Evolutionary conservation across 1,140 invertebrate genomes (phyloP).

Genomic region (Drosophila miranda): DNA sequence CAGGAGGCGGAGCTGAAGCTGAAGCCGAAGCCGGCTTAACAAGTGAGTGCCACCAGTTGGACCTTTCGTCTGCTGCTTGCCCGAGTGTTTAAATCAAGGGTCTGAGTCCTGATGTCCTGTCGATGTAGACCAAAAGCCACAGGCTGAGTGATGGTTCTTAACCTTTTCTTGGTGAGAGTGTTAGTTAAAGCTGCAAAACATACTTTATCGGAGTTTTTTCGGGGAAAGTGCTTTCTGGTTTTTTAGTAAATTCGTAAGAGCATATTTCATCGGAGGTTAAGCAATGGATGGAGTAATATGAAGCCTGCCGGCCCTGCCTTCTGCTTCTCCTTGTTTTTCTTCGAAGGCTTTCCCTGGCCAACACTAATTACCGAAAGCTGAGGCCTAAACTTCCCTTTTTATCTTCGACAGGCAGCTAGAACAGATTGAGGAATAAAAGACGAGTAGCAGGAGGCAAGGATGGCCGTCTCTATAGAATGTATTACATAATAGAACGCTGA

Average conservation of each 20-base stretch:
- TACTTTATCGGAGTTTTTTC: too few relatives aligned
- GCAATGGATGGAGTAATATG: too few relatives aligned
- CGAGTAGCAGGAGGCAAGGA: neutral
- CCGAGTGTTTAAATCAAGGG: slow-evolving; percentile 51
- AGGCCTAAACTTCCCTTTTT: slow-evolving; percentile 32
- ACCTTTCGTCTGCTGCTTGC: slow-evolving; percentile 48
- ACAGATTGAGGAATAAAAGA: neutral
- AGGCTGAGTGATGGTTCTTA: slow-evolving; percentile 38
- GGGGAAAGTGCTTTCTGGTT: too few relatives aligned
- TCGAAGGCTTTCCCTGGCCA: neutral
- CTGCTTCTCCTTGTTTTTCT: neutral
- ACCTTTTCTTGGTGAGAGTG: too few relatives aligned
- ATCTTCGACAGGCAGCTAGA: slow-evolving; percentile 43
- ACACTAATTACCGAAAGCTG: slow-evolving; percentile 55
- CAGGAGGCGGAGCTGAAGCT: neutral
- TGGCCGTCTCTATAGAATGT: slow-evolving; percentile 34
- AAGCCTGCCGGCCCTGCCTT: too few relatives aligned
- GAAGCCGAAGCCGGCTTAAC: slow-evolving; percentile 33
- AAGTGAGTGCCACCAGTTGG: slow-evolving; percentile 59
- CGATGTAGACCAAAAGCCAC: slow-evolving; percentile 42
- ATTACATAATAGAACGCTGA: slow-evolving; percentile 70
- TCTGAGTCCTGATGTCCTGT: slow-evolving; percentile 32
- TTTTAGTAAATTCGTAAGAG: too few relatives aligned
- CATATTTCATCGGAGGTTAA: too few relatives aligned
- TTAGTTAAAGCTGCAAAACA: too few relatives aligned